Evolutionary conservation across 2,797 vertebrate genomes (phyloP), one percentile per base, ranked within the genome.

Genomic region (Cossypha niveicapilla): DNA sequence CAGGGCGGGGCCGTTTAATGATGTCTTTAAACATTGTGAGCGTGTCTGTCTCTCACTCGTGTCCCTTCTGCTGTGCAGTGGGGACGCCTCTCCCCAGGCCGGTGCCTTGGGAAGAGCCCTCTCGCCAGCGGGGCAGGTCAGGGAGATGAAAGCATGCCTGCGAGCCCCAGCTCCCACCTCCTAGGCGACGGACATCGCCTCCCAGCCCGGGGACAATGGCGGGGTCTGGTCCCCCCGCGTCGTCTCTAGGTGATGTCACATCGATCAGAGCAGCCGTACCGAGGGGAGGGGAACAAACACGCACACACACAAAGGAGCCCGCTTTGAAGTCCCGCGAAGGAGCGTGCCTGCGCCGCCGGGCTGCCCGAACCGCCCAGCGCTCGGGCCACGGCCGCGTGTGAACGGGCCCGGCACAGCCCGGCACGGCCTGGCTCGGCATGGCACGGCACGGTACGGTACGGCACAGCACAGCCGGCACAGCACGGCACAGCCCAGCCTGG

Each of bases 61-160:
- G 97, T 96, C 93, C 97, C 97, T 97, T 95, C 92, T 97, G 97
- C 94, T 73, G 94, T 80, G 91, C 67, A 18, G 91, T 72, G 83
- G 86, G 79, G 91, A 94, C 35, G 92, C 92, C 88, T 88, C 96
- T 96, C 96, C 90, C 88, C 94, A 78, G 94, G 94, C 91, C 68
- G 63, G 86, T 84, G 95, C 86, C 96, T 97, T 90, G 96, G 94
- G 93, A 94, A 90, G 93, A 84, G 45, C 89, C 86, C 90, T 88
- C 84, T 79, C 63, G 6, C 56, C 93, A 58, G 92, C 87, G 11
- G 92, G 95, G 97, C 90, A 92, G 98, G 98, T 98, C 98, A 98
- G 94, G 92, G 97, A 98, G 98, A 98, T 98, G 98, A 98, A 99
- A 99, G 98, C 98, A 98, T 98, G 98, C 98, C 97, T 98, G 97